Evolutionary conservation across 2,888 invertebrate genomes (phyloP), one percentile per base, ranked within the genome.

Genomic region (Dendrolimus houi): DNA sequence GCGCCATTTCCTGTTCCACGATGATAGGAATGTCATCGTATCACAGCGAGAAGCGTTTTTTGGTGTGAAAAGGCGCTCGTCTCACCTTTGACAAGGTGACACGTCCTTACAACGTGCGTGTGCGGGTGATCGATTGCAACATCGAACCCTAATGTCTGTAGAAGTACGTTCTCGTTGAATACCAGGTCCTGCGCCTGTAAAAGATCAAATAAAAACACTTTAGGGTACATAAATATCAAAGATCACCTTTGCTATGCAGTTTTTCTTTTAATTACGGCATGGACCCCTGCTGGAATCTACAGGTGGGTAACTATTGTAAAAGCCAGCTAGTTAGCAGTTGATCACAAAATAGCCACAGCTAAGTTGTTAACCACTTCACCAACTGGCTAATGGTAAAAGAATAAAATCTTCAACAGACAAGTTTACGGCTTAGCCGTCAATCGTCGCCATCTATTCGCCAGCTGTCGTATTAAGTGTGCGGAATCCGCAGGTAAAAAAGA

Each of bases 71-170:
- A 74, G 67, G 72, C 77, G 72, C 74, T 66, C 75, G 82, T 78
- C 87, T 89, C 91, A 97, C 97, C 98, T 95, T 96, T 95, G 64
- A 98, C 97, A 83, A 98, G 93, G 88, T 98, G 96, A 91, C 98
- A 99, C 80, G 98, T 97, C 79, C 96, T 95, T 59, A 99, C 97
- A 67, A 99, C 98, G 89, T 97, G 96, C 52, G 98, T 97, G 85
- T 99, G 99, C 2, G 99, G 99, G 92, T 99, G 98, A 88, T 99
- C 98, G 75, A 99, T 98, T 67, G 97, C 97, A 62, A 99, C 96
- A 91, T 99, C 98, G 91, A 99, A 99, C 64, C 99, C 99, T 81
- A 99, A 92, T 12, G 99, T 99, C 92, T 99, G 98, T 63, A 99
- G 94, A 60, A 99, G 92, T 61, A 98, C 96, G 87, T 98, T 99